Evolutionary conservation across 2,113 vertebrate genomes (phyloP).

Genomic region (Pangasianodon hypophthalmus): DNA sequence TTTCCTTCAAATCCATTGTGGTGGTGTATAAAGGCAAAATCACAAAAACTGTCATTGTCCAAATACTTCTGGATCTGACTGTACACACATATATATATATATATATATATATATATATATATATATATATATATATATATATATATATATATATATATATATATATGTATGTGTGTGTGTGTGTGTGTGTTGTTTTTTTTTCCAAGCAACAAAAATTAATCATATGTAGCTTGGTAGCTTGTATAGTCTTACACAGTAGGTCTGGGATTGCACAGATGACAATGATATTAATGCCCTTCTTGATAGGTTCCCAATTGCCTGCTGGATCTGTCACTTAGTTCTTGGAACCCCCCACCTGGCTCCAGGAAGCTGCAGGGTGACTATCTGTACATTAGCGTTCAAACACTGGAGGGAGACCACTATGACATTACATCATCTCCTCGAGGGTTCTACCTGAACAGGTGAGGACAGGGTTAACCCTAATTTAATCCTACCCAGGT

Average conservation of each 20-base stretch:
- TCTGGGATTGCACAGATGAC: background rate
- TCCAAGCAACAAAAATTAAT: background rate
- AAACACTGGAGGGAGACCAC: constrained; percentile 75
- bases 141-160: too few species aligned
- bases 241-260: background rate
- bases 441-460: constrained; percentile 80
- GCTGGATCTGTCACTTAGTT: constrained; percentile 76
- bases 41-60: too few species aligned
- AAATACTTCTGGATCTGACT: too few species aligned
- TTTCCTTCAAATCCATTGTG: too few species aligned
- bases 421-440: constrained; percentile 79
- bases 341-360: constrained; percentile 82
- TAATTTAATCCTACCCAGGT: background rate
- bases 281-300: constrained; percentile 11
- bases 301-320: constrained; percentile 70
- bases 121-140: too few species aligned
- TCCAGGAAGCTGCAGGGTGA: constrained; percentile 82
- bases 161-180: too few species aligned
- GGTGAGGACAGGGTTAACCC: constrained; percentile 58
- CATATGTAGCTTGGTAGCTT: background rate
- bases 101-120: too few species aligned
- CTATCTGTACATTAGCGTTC: constrained; percentile 76
- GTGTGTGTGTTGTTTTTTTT: too few species aligned
- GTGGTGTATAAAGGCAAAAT: too few species aligned
- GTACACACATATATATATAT: too few species aligned